Evolutionary conservation across 2,797 vertebrate species (phyloP), one percentile per base, ranked within the genome.

Genomic region (Steatocranus sp.): DNA sequence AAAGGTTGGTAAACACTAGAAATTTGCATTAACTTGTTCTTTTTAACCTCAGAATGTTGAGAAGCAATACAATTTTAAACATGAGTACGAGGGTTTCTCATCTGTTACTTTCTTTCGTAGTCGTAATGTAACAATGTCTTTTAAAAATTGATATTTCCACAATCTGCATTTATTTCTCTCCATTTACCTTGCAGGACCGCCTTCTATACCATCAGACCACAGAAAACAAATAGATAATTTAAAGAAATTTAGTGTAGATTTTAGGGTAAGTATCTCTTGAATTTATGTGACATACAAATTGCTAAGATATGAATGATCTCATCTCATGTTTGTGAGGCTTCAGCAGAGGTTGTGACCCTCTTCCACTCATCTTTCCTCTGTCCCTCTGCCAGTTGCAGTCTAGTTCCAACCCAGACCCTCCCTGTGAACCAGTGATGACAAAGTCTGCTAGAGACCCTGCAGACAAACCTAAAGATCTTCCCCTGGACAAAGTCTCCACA

Each of bases 151-250:
- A 5, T 41, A 11, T 53, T 41, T 81, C 10, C 5, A 18, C 25
- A 38, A 18, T 58, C 6, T 81, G 6, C 74, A 36, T 80, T 8
- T 1, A 7, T 75, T 32, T 75, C 20, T 86, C 9, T 88, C 3
- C 56, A 49, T 73, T 48, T 25, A 49, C 8, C n/a, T 63, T 94
- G 49, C 92, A 99, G 98, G 97, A 94, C 94, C 97, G 82, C 96
- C 97, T 87, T 96, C 97, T 82, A 94, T 98, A 96, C 96, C 97
- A 94, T 96, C 97, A 89, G 98, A 99, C 93, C 98, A 99, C 89
- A 98, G 97, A 96, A 99, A 99, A 95, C 98, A 99, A 95, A 97
- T 99, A 92, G 98, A 99, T 95, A 99, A 99, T 96, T 97, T 99
- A 97, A 99, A 98, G 96, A 98, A 99, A 96, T 99, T 99, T 96